Evolutionary conservation across 2,113 vertebrate species (phyloP).

Genomic region (Crotophaga sulcirostris): DNA sequence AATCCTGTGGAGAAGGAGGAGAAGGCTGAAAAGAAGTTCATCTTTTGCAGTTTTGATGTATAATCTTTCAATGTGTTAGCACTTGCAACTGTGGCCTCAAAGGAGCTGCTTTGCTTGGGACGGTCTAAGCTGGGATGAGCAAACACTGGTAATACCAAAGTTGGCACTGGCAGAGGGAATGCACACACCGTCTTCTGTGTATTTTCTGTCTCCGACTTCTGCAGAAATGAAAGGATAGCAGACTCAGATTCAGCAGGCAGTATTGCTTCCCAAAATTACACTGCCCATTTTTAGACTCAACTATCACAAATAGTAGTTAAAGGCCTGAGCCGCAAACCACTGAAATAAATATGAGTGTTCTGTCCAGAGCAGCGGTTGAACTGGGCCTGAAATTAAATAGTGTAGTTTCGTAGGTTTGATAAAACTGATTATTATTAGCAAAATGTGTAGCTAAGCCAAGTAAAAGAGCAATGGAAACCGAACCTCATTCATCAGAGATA

Average conservation of each 20-base stretch:
- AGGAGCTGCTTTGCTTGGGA: neutral
- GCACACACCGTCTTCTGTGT: neutral
- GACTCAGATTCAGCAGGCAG: neutral
- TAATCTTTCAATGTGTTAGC: neutral
- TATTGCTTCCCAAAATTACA: neutral
- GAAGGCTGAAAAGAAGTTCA: neutral
- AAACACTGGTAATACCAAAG: neutral
- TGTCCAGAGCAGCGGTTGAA: neutral
- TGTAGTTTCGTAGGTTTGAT: neutral
- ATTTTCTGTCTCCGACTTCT: neutral
- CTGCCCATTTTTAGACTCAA: neutral
- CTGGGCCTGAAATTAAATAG: neutral
- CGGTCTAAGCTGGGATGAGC: neutral
- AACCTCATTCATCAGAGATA: neutral
- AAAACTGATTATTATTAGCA: neutral
- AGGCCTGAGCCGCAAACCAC: neutral
- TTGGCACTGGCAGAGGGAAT: neutral
- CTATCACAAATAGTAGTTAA: neutral
- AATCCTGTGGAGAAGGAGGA: neutral
- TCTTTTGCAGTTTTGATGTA: neutral
- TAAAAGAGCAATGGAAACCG: neutral
- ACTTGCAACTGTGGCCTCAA: neutral
- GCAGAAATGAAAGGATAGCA: neutral
- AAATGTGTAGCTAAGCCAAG: neutral
- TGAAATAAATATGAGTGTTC: neutral